A percentile compares a stretch with the other conserved stretches of the same genome.
Evolutionary conservation across 2,797 vertebrate genomes (phyloP).

Genomic region (Garrulus glandarius): DNA sequence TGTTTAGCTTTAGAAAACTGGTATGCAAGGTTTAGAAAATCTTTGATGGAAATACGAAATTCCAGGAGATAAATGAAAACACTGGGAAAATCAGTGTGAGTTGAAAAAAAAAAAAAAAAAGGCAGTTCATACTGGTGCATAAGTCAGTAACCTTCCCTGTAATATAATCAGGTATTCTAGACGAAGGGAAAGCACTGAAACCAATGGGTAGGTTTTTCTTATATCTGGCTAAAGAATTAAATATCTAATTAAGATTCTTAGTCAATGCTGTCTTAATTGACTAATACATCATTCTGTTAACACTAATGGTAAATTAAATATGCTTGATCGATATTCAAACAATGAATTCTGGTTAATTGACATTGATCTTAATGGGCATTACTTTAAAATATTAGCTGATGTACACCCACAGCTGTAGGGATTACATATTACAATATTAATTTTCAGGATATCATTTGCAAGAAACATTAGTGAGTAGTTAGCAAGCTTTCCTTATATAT

Average conservation of each 20-base stretch:
- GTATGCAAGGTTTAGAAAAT: background rate
- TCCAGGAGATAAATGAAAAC: background rate
- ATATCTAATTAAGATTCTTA: slow-evolving; percentile 67
- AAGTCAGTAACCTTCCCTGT: background rate
- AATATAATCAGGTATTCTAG: background rate
- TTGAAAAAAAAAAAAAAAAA: background rate
- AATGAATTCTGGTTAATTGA: slow-evolving; percentile 55
- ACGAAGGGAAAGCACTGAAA: background rate
- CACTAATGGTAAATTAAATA: slow-evolving; percentile 67
- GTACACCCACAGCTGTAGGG: background rate
- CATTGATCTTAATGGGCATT: slow-evolving; percentile 47
- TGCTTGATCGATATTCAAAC: slow-evolving; percentile 59
- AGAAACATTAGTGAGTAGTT: slow-evolving; percentile 4
- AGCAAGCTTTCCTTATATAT: background rate
- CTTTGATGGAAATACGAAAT: background rate
- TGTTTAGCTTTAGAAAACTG: background rate
- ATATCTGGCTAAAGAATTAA: slow-evolving; percentile 49
- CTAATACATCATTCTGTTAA: slow-evolving; percentile 65
- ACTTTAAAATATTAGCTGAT: slow-evolving; percentile 58
- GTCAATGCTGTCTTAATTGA: slow-evolving; percentile 63
- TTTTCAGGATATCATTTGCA: slow-evolving; percentile 33
- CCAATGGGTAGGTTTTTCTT: slow-evolving; percentile 17
- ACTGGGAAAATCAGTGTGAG: background rate
- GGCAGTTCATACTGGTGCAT: background rate
- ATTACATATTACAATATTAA: slow-evolving; percentile 33